Base-by-base conservation (phyloP, 2,888 invertebrate genomes). In the Malthinus flaveolus region DNA sequence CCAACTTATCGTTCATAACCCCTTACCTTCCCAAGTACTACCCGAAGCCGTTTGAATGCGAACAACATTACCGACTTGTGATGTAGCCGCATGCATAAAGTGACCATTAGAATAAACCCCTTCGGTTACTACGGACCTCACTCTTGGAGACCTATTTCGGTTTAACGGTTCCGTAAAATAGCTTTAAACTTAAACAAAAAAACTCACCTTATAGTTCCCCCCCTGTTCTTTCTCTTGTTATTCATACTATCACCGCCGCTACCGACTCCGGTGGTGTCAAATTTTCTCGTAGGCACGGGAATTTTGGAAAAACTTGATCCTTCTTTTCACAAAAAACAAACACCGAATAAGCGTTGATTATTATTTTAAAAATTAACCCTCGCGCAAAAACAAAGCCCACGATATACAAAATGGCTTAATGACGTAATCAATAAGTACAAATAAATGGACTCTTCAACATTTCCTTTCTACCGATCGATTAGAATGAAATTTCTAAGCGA, bases 41-140 rank as follows among this genome's bases (percentile, higher is more conserved):
- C 93, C 94, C 68, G 93, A 91, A 75, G 89, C 88, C 52, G 93
- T 89, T 72, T 89, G 87, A 69, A 93, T 86, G 79, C 91, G 88
- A 59, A 92, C 91, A 65, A 84, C 83, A 76, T 90, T 91, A 62
- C 93, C 95, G 63, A 95, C 89, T 75, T 93, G 88, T 66, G 90
- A 86, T 52, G 93, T 90, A 61, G 91, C 88, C 44, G 92, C 89
- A 82, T 94, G 91, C 90, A 94, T 93, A 78, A 94, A 93, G 79
- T 89, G 88, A 65, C 89, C 87, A 84, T 95, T 95, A 74, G 87
- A 90, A 79, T 95, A 95, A 53, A 95, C 89, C 63, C 95, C 95
- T 75, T 95, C 94, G 11, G 89, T 86, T 65, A 85, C 83, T 66
- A 89, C 83, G 39, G 82, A 79, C 71, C 90, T 85, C 68, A 86